Conservation (phyloP, 2,113 vertebrate species). For the Ellobius talpinus region DNA sequence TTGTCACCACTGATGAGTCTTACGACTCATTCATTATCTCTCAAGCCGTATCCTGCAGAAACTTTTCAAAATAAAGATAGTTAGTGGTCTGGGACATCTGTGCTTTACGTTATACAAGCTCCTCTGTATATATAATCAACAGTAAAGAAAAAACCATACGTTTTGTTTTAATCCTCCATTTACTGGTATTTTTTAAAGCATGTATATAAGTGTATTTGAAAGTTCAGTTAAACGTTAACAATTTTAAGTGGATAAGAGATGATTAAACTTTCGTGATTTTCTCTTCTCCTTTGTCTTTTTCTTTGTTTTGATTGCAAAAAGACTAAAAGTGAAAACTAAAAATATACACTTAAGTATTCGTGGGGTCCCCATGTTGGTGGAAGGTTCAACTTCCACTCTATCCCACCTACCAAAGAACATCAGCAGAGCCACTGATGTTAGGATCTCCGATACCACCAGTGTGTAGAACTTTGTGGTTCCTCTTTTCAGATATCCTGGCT, state of each 20-base stretch:
- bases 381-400: not conserved
- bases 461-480: rapidly evolving
- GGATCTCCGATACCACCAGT: rapidly evolving
- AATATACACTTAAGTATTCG: not conserved
- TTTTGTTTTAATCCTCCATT: not conserved
- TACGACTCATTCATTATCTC: not conserved
- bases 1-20: not conserved
- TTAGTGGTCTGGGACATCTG: not conserved
- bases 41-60: not conserved
- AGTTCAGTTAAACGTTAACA: not conserved
- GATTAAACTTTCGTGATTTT: not conserved
- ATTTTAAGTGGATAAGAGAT: not conserved
- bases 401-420: rapidly evolving
- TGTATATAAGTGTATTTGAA: not conserved
- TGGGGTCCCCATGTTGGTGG: not conserved
- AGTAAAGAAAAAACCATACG: not conserved
- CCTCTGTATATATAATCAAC: too few relatives aligned
- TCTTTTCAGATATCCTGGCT: rapidly evolving
- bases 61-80: not conserved
- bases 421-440: too few relatives aligned
- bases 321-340: not conserved
- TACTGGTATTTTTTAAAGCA: not conserved
- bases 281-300: not conserved
- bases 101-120: not conserved
- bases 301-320: not conserved